These are phyloP conservation scores for Hyaena hyaena DNA, from an alignment of 2,113 vertebrate genomes.

Conservation along the genomic window DNA sequence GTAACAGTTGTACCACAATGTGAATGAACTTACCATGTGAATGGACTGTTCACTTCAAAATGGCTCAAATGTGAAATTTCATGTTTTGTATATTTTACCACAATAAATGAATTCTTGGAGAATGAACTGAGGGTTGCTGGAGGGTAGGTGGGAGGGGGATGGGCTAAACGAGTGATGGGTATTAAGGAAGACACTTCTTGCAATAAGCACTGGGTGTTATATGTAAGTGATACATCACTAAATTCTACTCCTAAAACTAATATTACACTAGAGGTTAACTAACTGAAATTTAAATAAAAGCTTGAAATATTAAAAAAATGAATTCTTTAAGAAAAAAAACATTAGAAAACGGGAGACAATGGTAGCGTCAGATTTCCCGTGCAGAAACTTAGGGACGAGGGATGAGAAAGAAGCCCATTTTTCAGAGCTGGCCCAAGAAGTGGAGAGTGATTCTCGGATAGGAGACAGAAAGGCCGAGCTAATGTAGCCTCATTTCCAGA, in stretches of 20 bases:
- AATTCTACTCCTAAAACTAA: no score
- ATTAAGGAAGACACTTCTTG: no score
- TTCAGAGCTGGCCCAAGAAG: neutral
- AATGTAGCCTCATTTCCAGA: neutral
- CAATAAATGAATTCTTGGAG: neutral
- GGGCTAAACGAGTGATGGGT: no score
- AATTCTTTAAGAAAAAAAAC: neutral
- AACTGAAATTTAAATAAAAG: no score
- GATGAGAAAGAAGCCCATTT: neutral
- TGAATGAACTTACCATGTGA: neutral
- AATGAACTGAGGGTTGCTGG: neutral
- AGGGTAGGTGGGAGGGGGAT: no score
- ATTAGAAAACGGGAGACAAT: neutral
- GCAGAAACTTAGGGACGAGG: neutral
- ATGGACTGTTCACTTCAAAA: neutral
- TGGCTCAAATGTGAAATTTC: neutral
- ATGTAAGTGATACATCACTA: no score
- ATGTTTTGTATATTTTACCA: neutral
- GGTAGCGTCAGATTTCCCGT: neutral
- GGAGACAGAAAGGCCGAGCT: neutral
- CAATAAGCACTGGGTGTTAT: no score
- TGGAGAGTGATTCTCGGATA: neutral
- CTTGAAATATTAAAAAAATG: neutral
- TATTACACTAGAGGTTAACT: no score
- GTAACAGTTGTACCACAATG: neutral